Conservation (phyloP, 1,140 invertebrate species). For the Euwallacea similis region DNA sequence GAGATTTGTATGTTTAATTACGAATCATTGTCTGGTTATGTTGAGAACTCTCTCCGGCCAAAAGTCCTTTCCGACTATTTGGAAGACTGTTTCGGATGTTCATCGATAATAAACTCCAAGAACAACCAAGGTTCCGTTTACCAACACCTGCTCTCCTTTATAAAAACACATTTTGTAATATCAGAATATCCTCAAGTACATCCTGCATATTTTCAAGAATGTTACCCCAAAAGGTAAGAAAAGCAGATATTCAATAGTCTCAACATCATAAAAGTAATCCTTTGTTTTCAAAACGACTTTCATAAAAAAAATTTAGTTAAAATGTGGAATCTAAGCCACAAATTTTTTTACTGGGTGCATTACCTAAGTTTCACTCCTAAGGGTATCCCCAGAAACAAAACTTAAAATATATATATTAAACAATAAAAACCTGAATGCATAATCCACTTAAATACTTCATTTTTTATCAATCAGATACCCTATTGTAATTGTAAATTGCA, state of each 20-base stretch:
- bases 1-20: constrained; percentile 37
- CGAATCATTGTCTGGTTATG: constrained; percentile 42
- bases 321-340: too few species aligned
- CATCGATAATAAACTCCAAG: constrained; percentile 27
- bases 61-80: constrained; percentile 23
- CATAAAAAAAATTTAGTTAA: too few species aligned
- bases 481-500: too few species aligned
- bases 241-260: background rate
- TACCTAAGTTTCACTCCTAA: too few species aligned
- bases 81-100: constrained; percentile 34
- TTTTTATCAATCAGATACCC: too few species aligned
- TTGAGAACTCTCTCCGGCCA: constrained; percentile 18
- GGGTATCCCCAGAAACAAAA: too few species aligned
- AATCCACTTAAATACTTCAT: too few species aligned
- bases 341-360: too few species aligned
- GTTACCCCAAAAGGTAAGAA: constrained; percentile 62
- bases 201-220: constrained; percentile 61
- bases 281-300: too few species aligned
- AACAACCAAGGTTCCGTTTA: background rate
- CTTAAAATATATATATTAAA: too few species aligned
- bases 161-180: constrained; percentile 60
- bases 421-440: too few species aligned
- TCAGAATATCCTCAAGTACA: constrained; percentile 64
- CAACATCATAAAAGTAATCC: too few species aligned
- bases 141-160: constrained; percentile 13